Evolutionary conservation across 2,113 vertebrate genomes (phyloP).

Genomic region (Anarhynchus alexandrinus): DNA sequence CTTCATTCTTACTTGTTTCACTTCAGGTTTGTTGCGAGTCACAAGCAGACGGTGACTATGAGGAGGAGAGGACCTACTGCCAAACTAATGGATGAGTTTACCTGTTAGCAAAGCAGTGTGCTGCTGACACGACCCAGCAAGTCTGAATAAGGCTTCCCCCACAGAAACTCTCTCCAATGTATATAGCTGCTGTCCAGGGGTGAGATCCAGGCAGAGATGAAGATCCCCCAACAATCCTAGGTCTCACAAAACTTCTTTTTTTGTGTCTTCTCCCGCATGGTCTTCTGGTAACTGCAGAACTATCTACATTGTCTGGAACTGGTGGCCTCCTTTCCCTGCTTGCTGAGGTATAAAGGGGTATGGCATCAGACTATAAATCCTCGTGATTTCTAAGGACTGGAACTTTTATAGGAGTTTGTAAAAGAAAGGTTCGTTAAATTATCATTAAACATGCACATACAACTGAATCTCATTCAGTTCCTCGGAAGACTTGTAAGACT

Average conservation of each 20-base stretch:
- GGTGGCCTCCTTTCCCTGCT: slow-evolving; percentile 29
- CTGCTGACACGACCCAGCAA: slow-evolving; percentile 92
- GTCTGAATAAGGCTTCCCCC: slow-evolving; percentile 86
- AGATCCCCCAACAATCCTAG: slow-evolving; percentile 83
- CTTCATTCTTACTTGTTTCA: neutral
- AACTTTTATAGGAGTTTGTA: neutral
- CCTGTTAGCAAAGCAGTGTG: slow-evolving; percentile 92
- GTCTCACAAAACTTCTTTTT: slow-evolving; percentile 79
- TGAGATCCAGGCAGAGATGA: slow-evolving; percentile 84
- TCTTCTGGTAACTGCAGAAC: neutral
- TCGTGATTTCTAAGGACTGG: neutral
- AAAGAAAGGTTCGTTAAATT: neutral
- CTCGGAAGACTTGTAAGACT: neutral
- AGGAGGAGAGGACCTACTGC: neutral
- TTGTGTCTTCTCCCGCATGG: slow-evolving; percentile 85
- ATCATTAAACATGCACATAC: neutral
- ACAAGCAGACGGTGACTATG: neutral
- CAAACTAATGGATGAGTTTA: slow-evolving; percentile 25
- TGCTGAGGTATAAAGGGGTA: slow-evolving; percentile 21
- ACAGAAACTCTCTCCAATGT: slow-evolving; percentile 85
- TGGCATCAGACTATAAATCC: neutral
- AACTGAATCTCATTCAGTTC: neutral
- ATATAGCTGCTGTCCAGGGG: slow-evolving; percentile 92
- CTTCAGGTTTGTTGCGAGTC: neutral
- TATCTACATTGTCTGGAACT: neutral